phyloP scores from a whole-genome alignment of 2,797 vertebrate species.

The Tangara arthus region DNA sequence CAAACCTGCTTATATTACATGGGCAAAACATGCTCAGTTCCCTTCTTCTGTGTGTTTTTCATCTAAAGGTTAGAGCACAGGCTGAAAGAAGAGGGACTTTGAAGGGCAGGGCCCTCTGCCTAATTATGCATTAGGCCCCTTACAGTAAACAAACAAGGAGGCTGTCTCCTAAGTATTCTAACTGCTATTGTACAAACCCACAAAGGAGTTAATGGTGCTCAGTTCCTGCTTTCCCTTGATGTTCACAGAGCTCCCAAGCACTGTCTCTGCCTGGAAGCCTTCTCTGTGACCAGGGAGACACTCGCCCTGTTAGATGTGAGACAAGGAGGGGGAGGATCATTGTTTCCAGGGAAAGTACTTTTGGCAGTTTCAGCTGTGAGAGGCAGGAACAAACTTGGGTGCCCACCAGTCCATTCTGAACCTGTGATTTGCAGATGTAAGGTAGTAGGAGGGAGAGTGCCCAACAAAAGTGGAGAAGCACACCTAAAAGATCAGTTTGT shows the following conservation, averaged over 20 bases:
- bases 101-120: not conserved
- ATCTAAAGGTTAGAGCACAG: not conserved
- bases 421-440: not conserved
- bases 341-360: not conserved
- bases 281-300: not conserved
- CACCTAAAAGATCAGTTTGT: not conserved
- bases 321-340: not conserved
- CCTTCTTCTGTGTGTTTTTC: not conserved
- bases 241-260: not conserved
- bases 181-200: not conserved
- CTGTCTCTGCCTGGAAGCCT: not conserved
- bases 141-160: not conserved
- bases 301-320: not conserved
- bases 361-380: not conserved
- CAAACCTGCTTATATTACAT: constrained; percentile 20
- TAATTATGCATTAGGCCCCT: not conserved
- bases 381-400: not conserved
- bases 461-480: not conserved
- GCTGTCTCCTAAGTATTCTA: not conserved
- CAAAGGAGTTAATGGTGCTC: not conserved
- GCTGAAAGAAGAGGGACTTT: not conserved
- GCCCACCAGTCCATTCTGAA: not conserved
- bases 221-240: not conserved
- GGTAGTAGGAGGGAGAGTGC: not conserved
- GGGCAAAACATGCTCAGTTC: not conserved